phyloP scores from a whole-genome alignment of 2,888 invertebrate genomes.

The Byasa hedistus region DNA sequence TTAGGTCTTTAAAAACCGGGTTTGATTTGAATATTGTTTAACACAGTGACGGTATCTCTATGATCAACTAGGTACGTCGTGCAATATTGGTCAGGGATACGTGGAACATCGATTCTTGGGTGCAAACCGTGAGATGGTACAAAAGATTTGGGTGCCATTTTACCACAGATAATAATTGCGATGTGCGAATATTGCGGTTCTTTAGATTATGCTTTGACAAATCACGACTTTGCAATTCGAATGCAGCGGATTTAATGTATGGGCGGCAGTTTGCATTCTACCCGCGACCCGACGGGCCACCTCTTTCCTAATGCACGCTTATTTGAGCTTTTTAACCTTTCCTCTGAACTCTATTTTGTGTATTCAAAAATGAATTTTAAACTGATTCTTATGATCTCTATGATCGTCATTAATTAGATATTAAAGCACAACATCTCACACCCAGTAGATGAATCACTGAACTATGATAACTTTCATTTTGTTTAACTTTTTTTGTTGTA shows the following conservation, averaged over 20 bases:
- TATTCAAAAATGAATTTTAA: slow-evolving; percentile 76
- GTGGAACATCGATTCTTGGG: slow-evolving; percentile 35
- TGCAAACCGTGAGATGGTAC: slow-evolving; percentile 56
- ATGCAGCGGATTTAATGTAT: slow-evolving; percentile 80
- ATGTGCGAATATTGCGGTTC: slow-evolving; percentile 79
- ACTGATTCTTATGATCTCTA: slow-evolving; percentile 58
- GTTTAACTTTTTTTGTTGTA: background rate
- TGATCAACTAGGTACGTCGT: slow-evolving; percentile 4
- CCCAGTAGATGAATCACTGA: background rate
- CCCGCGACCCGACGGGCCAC: slow-evolving; percentile 77
- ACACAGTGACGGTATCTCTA: slow-evolving; percentile 1
- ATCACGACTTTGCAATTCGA: slow-evolving; percentile 80
- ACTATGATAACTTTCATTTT: background rate
- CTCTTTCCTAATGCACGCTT: slow-evolving; percentile 80
- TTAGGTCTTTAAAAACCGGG: background rate
- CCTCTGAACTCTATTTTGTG: slow-evolving; percentile 71
- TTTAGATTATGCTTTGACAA: slow-evolving; percentile 80
- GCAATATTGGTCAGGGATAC: slow-evolving; percentile 30
- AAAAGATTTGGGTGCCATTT: slow-evolving; percentile 74
- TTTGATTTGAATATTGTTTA: background rate
- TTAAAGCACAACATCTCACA: background rate
- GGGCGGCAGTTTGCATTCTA: slow-evolving; percentile 80
- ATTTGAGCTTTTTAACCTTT: slow-evolving; percentile 81
- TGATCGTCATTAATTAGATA: slow-evolving; percentile 53
- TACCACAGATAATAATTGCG: slow-evolving; percentile 78